Base-by-base conservation (phyloP, 2,888 invertebrate species). In the Oeneis ivallda region DNA sequence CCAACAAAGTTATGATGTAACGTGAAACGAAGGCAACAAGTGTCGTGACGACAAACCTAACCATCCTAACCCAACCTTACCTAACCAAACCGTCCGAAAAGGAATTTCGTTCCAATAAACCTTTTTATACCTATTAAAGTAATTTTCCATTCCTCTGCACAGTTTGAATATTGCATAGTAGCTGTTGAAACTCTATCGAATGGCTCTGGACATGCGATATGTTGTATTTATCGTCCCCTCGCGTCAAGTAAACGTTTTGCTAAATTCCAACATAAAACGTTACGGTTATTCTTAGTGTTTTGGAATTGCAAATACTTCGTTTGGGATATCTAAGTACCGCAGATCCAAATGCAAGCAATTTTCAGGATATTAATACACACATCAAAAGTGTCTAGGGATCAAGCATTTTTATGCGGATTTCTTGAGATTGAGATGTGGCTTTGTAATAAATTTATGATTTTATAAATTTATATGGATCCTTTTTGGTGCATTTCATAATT, bases 261-360 rank as follows among this genome's bases (percentile, higher is more conserved):
- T 63, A 68, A 66, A 66, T 45, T 49, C 47, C 41, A 57, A 61
- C 66, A 61, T 68, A 68, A 68, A 66, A 68, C 15, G 17, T 41
- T 49, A 68, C 47, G 60, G 43, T 64, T 63, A 61, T 60, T 68
- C 50, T 34, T 60, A 65, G 62, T 61, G 26, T 52, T 50, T 52
- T 50, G 50, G 15, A 52, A 39, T 37, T 39, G 19, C 8, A n/a
- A 61, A 61, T 61, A 26, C 6, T 41, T 61, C 41, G 50, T 52
- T 41, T 52, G 61, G 50, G 61, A 52, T 41, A 39, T 26, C 26
- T 52, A 41, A 61, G 61, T 52, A 41, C 49, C 39, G 49, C 5
- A 10, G 49, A 50, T 50, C 49, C 8, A 60, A 50, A 60, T 7
- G 34, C 49, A 39, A 60, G 49, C 49, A 60, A 60, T 60, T 50